Evolutionary conservation across 2,113 vertebrate species (phyloP).

Genomic region (Chamaetylas fuelleborni): DNA sequence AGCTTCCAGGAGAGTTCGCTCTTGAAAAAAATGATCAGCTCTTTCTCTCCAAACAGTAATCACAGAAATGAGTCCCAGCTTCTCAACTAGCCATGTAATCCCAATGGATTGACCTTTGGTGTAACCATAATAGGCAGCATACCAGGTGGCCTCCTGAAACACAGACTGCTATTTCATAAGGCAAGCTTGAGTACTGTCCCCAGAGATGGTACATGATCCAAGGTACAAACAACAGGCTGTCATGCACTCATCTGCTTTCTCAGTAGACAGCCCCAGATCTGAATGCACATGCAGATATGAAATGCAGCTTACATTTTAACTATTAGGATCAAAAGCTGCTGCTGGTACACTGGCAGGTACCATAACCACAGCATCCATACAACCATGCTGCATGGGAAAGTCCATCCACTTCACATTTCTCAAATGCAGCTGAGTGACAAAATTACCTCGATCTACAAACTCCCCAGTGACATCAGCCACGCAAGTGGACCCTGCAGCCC

Average conservation of each 20-base stretch:
- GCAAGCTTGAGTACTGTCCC: background rate
- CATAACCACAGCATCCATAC: background rate
- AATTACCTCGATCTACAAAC: background rate
- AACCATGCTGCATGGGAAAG: background rate
- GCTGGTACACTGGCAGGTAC: background rate
- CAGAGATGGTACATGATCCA: background rate
- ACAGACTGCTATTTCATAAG: background rate
- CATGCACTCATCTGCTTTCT: background rate
- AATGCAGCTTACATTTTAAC: background rate
- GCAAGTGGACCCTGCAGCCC: background rate
- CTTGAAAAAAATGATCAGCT: background rate
- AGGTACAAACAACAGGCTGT: background rate
- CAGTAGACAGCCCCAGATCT: background rate
- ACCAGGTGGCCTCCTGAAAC: background rate
- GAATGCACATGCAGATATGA: accelerated
- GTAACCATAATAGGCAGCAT: accelerated
- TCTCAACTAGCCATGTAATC: background rate
- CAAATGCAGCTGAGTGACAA: background rate
- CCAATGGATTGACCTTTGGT: background rate
- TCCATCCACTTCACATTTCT: background rate
- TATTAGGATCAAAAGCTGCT: background rate
- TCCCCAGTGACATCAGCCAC: background rate
- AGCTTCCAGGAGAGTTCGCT: background rate
- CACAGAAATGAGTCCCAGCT: background rate
- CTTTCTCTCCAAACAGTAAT: background rate